Evolutionary conservation across 2,113 vertebrate species (phyloP).

Genomic region (Acrocephalus kingi): DNA sequence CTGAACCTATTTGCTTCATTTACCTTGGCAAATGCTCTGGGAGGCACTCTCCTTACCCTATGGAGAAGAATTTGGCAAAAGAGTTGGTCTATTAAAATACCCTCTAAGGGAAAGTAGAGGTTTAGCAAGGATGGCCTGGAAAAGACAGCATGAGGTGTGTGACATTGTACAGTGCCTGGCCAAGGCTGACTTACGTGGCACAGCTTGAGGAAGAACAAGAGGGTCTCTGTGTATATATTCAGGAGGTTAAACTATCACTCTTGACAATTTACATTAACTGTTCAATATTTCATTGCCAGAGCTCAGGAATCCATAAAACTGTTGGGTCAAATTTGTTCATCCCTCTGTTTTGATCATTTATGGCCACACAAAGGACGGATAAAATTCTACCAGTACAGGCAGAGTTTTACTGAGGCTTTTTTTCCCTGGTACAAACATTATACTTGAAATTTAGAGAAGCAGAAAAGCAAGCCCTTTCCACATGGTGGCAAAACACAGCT

Average conservation of each 20-base stretch:
- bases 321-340: neutral
- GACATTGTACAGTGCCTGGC: neutral
- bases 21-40: neutral
- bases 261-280: neutral
- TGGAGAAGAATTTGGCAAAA: neutral
- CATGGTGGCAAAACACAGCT: slow-evolving; percentile 16
- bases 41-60: neutral
- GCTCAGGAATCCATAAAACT: neutral
- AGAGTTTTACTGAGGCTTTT: neutral
- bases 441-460: neutral
- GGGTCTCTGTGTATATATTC: neutral
- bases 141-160: neutral
- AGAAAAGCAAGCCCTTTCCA: neutral
- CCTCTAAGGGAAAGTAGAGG: neutral
- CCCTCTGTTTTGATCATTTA: neutral
- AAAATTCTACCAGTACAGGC: neutral
- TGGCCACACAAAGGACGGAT: neutral
- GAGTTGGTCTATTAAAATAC: neutral
- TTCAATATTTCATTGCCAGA: neutral
- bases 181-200: fast-evolving
- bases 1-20: neutral
- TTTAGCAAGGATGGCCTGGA: neutral
- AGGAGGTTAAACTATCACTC: neutral
- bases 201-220: slow-evolving; percentile 15
- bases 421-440: neutral